Evolutionary conservation across 2,113 vertebrate genomes (phyloP).

Genomic region (Ovibos moschatus): DNA sequence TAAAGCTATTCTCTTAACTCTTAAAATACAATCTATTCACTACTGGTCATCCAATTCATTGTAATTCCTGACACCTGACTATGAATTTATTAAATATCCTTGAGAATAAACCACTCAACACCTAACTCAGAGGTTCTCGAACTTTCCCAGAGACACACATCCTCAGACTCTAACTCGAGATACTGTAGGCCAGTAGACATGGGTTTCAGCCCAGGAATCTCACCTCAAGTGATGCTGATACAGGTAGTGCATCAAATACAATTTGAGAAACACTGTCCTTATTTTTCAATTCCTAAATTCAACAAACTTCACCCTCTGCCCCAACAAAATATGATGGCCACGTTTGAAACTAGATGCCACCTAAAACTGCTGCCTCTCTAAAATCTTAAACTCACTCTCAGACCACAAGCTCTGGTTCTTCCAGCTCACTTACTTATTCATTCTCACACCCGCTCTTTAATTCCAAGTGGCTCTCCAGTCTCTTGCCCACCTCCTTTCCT

Average conservation of each 20-base stretch:
- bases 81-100: background rate
- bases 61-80: background rate
- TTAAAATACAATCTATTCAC: background rate
- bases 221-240: background rate
- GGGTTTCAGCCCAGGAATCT: background rate
- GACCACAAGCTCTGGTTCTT: background rate
- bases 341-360: background rate
- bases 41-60: background rate
- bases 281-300: conserved; percentile 9
- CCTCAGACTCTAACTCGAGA: background rate
- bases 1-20: background rate
- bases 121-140: background rate
- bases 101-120: background rate
- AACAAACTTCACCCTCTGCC: background rate
- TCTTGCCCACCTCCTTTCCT: background rate
- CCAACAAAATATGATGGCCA: background rate
- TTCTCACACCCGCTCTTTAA: background rate
- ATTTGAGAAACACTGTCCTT: background rate
- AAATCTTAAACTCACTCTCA: background rate
- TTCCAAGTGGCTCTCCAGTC: background rate
- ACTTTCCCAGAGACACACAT: background rate
- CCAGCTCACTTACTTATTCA: background rate
- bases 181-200: background rate
- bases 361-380: background rate
- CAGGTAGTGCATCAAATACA: background rate